Conservation (phyloP, 2,113 vertebrate species). For the Cardinalis cardinalis region DNA sequence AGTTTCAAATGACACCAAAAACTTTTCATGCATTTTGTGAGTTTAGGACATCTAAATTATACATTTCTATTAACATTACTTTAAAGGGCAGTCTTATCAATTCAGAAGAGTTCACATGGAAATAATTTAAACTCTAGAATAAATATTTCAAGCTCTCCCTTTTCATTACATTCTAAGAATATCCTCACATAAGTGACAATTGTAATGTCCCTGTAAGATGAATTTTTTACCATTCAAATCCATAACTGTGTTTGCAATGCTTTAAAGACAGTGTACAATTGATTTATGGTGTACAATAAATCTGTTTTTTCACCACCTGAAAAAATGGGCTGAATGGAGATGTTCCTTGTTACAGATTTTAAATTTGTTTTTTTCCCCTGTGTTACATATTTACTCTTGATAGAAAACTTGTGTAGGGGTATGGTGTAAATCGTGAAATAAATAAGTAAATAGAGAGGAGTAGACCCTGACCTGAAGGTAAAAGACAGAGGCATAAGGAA, state of each 20-base stretch:
- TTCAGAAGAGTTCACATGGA: not conserved
- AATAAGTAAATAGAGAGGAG: not conserved
- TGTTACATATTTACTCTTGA: not conserved
- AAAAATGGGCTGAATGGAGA: not conserved
- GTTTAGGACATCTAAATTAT: not conserved
- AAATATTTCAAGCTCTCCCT: conserved; percentile 13
- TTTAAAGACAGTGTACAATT: not conserved
- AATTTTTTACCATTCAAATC: conserved; percentile 9
- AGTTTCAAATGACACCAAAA: not conserved
- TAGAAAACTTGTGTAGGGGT: not conserved
- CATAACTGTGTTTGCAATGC: not conserved
- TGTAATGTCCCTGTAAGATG: not conserved
- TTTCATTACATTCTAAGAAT: conserved; percentile 1
- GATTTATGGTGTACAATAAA: not conserved
- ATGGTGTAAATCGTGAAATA: not conserved
- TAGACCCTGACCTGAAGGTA: not conserved
- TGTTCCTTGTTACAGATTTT: not conserved
- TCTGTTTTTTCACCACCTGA: not conserved
- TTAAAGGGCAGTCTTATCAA: not conserved
- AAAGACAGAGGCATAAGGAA: not conserved
- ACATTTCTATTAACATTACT: conserved; percentile 5
- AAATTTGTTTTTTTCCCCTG: not conserved
- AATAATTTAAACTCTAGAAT: conserved; percentile 5
- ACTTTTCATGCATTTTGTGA: not conserved
- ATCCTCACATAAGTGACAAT: not conserved